A percentile compares a stretch with the other conserved stretches of the same genome.
These are phyloP conservation scores for Phylloscopus trochiloides DNA, from an alignment of 2,113 vertebrate species.

Conservation along the genomic window DNA sequence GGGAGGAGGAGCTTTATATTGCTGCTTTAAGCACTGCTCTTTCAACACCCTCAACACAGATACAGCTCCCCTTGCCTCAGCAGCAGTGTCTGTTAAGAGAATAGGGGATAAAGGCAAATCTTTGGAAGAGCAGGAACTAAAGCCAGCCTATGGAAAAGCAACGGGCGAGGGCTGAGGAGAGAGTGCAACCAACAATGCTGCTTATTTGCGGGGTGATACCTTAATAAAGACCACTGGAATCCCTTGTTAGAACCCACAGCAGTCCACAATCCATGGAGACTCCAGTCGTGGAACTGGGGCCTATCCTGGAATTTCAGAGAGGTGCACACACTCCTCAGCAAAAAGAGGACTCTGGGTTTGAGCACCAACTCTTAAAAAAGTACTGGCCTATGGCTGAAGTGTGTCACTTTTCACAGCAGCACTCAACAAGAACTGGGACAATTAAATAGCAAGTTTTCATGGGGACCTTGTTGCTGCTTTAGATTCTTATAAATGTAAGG, in stretches of 20 bases:
- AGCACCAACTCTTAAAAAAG: slow-evolving; percentile 45
- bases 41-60: neutral
- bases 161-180: neutral
- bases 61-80: neutral
- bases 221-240: slow-evolving; percentile 62
- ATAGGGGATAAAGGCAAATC: neutral
- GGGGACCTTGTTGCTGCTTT: slow-evolving; percentile 88
- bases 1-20: neutral
- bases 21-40: neutral
- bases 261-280: slow-evolving; percentile 3
- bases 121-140: neutral
- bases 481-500: slow-evolving; percentile 80
- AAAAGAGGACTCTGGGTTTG: slow-evolving; percentile 36
- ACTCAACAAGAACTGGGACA: slow-evolving; percentile 84
- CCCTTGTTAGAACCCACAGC: slow-evolving; percentile 7
- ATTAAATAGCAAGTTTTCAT: slow-evolving; percentile 85
- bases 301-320: neutral
- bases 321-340: neutral
- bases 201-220: slow-evolving; percentile 71
- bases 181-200: neutral
- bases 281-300: neutral
- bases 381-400: slow-evolving; percentile 87
- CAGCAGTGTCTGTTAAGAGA: slow-evolving; percentile 4
- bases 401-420: slow-evolving; percentile 85
- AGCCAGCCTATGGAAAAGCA: slow-evolving; percentile 32